Conservation (phyloP, 2,113 vertebrate species). For the Pseudorhombus dupliciocellatus region DNA sequence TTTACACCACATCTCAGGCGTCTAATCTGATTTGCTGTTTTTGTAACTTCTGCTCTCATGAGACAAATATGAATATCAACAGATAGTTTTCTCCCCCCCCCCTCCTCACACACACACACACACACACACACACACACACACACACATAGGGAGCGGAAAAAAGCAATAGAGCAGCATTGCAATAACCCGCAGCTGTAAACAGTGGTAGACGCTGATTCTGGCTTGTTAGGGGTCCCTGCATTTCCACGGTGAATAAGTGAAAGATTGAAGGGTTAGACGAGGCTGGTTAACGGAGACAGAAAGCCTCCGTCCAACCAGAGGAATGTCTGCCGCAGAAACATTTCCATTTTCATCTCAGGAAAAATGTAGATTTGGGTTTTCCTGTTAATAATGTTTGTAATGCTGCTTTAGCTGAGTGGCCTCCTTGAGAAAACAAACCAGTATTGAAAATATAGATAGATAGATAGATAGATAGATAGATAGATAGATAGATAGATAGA, state of each 20-base stretch:
- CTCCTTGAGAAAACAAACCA: slow-evolving; percentile 1
- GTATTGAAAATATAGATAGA: not conserved
- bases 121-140: not conserved
- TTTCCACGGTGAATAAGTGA: slow-evolving; percentile 44
- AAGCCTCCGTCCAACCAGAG: slow-evolving; percentile 67
- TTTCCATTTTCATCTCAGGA: slow-evolving; percentile 68
- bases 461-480: not conserved
- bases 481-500: not conserved
- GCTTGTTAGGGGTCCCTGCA: slow-evolving; percentile 32
- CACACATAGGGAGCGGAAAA: slow-evolving; percentile 1
- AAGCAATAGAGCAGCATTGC: not conserved
- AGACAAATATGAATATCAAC: slow-evolving; percentile 43
- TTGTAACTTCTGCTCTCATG: slow-evolving; percentile 40
- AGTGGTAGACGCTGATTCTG: slow-evolving; percentile 12
- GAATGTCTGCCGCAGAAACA: slow-evolving; percentile 74
- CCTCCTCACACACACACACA: too few relatives aligned
- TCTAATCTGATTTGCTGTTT: slow-evolving; percentile 60
- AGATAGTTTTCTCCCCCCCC: slow-evolving; percentile 21
- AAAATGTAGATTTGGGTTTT: slow-evolving; percentile 58
- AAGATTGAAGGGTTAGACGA: slow-evolving; percentile 53
- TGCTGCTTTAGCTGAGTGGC: slow-evolving; percentile 17
- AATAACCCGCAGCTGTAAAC: slow-evolving; percentile 38
- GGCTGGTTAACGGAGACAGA: slow-evolving; percentile 57
- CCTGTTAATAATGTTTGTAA: slow-evolving; percentile 44
- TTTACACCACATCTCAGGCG: slow-evolving; percentile 13